Percentiles rank a stretch among this genome's conserved stretches.
These are phyloP conservation scores for Sarcophaga variegata DNA, from an alignment of 2,888 invertebrate genomes.

Conservation along the genomic window DNA sequence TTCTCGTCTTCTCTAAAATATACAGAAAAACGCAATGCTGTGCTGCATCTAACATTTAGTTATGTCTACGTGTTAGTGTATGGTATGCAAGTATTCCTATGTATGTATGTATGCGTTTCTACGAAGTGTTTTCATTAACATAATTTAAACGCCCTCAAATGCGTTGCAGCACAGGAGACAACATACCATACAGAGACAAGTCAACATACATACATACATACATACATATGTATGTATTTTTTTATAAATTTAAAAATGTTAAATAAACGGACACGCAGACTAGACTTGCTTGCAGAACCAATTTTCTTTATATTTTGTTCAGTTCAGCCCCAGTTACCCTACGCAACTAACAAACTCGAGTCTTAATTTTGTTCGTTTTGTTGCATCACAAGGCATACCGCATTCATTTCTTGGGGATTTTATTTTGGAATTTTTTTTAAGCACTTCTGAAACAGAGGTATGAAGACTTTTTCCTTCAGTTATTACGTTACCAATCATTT, in stretches of 20 bases:
- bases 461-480: no score
- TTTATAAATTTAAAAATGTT: conserved; percentile 9
- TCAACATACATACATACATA: not conserved
- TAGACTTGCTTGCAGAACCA: conserved; percentile 1
- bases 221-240: not conserved
- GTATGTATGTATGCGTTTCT: not conserved
- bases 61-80: not conserved
- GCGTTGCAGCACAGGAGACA: conserved; percentile 34
- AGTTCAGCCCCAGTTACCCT: not conserved
- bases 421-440: no score
- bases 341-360: no score
- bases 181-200: conserved; percentile 12
- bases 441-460: no score
- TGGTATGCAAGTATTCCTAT: not conserved
- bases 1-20: conserved; percentile 17
- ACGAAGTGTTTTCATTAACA: conserved; percentile 41
- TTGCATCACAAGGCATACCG: no score
- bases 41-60: conserved; percentile 39
- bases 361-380: no score
- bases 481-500: no score
- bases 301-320: not conserved
- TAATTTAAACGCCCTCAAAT: conserved; percentile 49
- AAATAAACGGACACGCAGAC: not conserved
- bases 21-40: conserved; percentile 17
- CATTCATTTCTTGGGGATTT: no score